These are phyloP conservation scores for Dynastes hyllus DNA, from an alignment of 2,888 invertebrate genomes.

Conservation along the genomic window DNA sequence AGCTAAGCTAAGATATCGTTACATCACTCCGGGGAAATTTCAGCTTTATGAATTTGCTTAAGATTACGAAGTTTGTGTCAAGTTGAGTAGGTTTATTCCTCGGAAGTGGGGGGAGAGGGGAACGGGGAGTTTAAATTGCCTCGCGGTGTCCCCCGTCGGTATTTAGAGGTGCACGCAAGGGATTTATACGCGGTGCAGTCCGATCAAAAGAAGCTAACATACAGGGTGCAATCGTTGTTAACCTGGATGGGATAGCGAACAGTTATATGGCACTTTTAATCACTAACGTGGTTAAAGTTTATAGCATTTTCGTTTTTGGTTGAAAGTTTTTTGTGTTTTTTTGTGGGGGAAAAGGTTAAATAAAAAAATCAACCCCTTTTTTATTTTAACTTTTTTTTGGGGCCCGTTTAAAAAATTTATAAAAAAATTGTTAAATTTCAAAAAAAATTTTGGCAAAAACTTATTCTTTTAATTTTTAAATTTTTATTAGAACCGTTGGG, in stretches of 20 bases:
- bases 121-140: conserved; percentile 56
- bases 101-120: too few species aligned
- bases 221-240: background rate
- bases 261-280: background rate
- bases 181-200: conserved; percentile 42
- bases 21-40: conserved; percentile 66
- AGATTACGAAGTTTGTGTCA: conserved; percentile 66
- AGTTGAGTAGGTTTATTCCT: conserved; percentile 63
- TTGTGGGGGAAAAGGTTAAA: too few species aligned
- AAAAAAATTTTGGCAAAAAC: too few species aligned
- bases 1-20: conserved; percentile 57
- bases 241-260: too few species aligned
- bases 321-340: too few species aligned
- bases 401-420: too few species aligned
- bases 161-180: conserved; percentile 57
- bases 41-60: conserved; percentile 68
- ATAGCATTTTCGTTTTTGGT: background rate
- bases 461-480: too few species aligned
- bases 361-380: too few species aligned
- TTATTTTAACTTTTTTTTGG: too few species aligned
- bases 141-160: conserved; percentile 56
- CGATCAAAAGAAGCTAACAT: background rate
- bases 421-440: too few species aligned
- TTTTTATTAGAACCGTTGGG: too few species aligned
- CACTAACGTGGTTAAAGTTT: background rate